Base-by-base conservation (phyloP, 2,113 vertebrate species). In the Nycticorax nycticorax region DNA sequence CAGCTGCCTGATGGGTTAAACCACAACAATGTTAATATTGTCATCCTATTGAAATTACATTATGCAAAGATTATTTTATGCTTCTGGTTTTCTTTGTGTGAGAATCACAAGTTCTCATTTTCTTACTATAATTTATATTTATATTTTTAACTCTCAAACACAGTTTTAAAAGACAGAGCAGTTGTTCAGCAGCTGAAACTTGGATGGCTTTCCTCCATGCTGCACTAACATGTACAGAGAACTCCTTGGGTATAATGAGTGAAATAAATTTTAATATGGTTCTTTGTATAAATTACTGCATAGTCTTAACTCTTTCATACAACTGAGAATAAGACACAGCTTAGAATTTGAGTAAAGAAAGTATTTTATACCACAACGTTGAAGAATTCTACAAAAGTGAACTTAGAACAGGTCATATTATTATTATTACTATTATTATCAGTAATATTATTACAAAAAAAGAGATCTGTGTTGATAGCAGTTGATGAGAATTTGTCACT, bases 161-260 rank as follows among this genome's bases (percentile, higher is more conserved):
- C 1, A 15, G 7, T 74, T 32, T 78, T 39, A 67, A 53, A 78
- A 52, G 14, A 27, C 24, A 32, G 15, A 79, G 28, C 41, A 50
- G 28, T 24, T 12, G 4, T 23, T 52, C 23, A 73, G 17, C 39
- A 77, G 37, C n/a, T 56, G 85, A 74, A 85, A 90, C 18, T 14
- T 62, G 21, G 33, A 39, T 50, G 45, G 11, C 17, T 73, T 93
- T 57, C 21, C 27, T 75, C 32, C 14, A 2, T 41, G n/a, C 28
- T 8, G 0, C 35, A 43, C 22, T 78, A 32, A 56, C 6, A 35
- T 0, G 0, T 55, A 26, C 22, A 63, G 28, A 87, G 48, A 48
- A 35, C 5, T 10, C 20, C 26, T 50, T 8, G 23, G 33, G 7
- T 16, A 47, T 11, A 9, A 30, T 30, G 39, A 47, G 16, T 69